Base-by-base conservation (phyloP, 2,113 vertebrate species). In the Hypocryptadius cinnamomeus region DNA sequence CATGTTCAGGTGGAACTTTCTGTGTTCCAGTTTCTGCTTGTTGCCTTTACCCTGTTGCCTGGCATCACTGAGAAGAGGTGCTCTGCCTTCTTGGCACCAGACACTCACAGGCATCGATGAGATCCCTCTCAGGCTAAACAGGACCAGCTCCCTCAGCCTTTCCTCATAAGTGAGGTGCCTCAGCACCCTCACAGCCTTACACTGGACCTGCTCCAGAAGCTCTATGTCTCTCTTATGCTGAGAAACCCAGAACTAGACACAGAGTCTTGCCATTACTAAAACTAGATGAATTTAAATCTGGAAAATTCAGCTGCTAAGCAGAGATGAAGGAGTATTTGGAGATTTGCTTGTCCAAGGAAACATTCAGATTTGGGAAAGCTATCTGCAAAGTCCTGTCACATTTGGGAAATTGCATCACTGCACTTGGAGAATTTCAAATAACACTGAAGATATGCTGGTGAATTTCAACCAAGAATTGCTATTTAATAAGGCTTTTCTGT, bases 21-120 rank as follows among this genome's bases (percentile, higher is more conserved):
- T 0, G 0, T 19, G 12, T 40, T 47, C 31, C 11, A 12, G 3
- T 25, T 76, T 42, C 21, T 61, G n/a, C 14, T 44, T 20, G 6
- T 40, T 27, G 10, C 25, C 22, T 10, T 18, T 76, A 21, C 33
- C 4, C 25, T 54, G 7, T 45, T 54, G n/a, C 14, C 39, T 47
- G 30, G 39, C 25, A 40, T 33, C 17, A 13, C 30, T 13, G 4
- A 54, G 39, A 30, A 25, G 39, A 60, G 61, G 15, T 22, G 14
- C 15, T 61, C 30, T 23, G 21, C 19, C 54, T 30, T 40, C 25
- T 69, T 27, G 27, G 30, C 17, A 35, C 13, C 30, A 40, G 17
- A 27, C 13, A 11, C 9, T n/a, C 28, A 11, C 28, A 74, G n/a
- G 9, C 28, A 39, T 5, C 15, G 5, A 8, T 13, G 51, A 31